Evolutionary conservation across 2,888 invertebrate species (phyloP).

Genomic region (Eremobia ochroleuca): DNA sequence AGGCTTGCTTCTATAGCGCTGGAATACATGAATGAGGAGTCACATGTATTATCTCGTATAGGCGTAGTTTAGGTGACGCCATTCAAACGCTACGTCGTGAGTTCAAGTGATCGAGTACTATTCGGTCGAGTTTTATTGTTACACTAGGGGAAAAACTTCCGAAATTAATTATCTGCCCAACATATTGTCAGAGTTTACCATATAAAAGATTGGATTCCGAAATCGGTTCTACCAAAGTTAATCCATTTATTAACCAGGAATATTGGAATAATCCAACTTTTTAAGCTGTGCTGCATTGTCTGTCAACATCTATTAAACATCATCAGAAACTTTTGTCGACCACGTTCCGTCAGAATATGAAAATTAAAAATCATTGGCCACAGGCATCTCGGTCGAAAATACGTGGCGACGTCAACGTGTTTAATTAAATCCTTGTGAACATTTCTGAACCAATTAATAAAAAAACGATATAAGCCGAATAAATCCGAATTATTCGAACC

Average conservation of each 20-base stretch:
- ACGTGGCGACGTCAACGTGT: constrained; percentile 43
- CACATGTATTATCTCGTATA: constrained; percentile 16
- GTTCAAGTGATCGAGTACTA: not conserved
- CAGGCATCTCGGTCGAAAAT: constrained; percentile 26
- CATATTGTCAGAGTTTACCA: not conserved
- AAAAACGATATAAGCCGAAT: constrained; percentile 71
- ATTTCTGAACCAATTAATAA: constrained; percentile 64
- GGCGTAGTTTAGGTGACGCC: not conserved
- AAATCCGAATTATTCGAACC: constrained; percentile 79
- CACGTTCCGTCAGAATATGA: constrained; percentile 35
- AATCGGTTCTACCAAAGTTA: constrained; percentile 24
- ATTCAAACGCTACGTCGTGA: not conserved
- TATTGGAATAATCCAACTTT: constrained; percentile 33
- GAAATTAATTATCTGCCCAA: not conserved
- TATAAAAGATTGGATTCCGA: constrained; percentile 5
- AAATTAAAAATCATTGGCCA: constrained; percentile 47
- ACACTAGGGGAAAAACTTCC: not conserved
- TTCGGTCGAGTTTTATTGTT: not conserved
- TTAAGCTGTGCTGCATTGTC: constrained; percentile 40
- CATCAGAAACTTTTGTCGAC: constrained; percentile 27
- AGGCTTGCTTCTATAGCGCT: constrained; percentile 12
- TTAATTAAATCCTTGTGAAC: constrained; percentile 64
- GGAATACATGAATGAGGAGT: constrained; percentile 35
- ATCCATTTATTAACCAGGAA: constrained; percentile 33
- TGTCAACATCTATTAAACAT: constrained; percentile 40